These are phyloP conservation scores for Hemicentrotus pulcherrimus DNA, from an alignment of 35 echinoderm and acorn worm species.

Conservation along the genomic window DNA sequence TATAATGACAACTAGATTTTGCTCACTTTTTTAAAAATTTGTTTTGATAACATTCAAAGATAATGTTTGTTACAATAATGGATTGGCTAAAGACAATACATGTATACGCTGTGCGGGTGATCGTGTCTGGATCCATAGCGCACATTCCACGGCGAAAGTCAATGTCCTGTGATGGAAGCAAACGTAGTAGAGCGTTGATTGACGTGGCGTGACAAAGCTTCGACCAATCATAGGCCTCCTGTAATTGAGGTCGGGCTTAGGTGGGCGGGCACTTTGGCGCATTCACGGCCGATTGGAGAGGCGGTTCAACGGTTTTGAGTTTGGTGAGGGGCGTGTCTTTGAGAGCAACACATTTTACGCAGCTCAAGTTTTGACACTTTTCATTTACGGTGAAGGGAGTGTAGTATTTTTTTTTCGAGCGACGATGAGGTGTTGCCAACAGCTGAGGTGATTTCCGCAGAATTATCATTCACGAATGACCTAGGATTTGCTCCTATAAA, in stretches of 20 bases:
- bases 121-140: not conserved
- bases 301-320: not conserved
- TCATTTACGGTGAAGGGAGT: not conserved
- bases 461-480: not conserved
- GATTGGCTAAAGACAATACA: not conserved
- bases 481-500: not conserved
- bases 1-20: too few species aligned
- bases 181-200: slow-evolving; percentile 37
- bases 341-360: not conserved
- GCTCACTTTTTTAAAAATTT: too few species aligned
- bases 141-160: slow-evolving; percentile 20
- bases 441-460: slow-evolving; percentile 15
- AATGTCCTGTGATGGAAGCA: not conserved
- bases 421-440: not conserved
- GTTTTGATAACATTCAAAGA: too few species aligned
- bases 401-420: not conserved
- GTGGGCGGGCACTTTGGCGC: not conserved
- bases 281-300: slow-evolving; percentile 18
- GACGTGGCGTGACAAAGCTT: slow-evolving; percentile 35
- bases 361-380: slow-evolving; percentile 30
- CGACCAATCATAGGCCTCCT: slow-evolving; percentile 18
- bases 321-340: slow-evolving; percentile 14
- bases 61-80: not conserved
- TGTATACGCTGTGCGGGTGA: not conserved
- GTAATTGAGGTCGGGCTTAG: not conserved